Evolutionary conservation across 2,797 vertebrate genomes (phyloP).

Genomic region (Podargus strigoides): DNA sequence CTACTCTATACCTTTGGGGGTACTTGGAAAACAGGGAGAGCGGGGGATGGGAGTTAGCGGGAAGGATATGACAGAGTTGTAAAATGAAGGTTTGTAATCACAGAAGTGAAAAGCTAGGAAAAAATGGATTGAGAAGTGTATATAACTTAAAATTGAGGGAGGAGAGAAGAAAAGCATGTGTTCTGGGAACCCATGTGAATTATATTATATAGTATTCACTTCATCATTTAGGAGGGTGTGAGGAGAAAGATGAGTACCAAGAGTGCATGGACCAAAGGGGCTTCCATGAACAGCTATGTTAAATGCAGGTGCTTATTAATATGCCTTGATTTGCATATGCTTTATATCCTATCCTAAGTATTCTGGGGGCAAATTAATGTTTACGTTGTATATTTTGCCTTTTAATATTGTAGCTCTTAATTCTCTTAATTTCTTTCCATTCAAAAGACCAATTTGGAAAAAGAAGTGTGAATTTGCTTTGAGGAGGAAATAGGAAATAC

Average conservation of each 20-base stretch:
- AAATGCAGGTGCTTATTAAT: conserved; percentile 28
- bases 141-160: conserved; percentile 1
- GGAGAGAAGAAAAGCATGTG: background rate
- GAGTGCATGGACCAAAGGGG: background rate
- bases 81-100: conserved; percentile 39
- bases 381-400: conserved; percentile 12
- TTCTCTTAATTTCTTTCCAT: conserved; percentile 35
- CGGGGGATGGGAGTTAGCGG: background rate
- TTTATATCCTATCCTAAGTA: conserved; percentile 6
- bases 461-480: background rate
- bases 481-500: background rate
- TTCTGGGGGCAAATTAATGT: conserved; percentile 23
- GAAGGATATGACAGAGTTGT: background rate
- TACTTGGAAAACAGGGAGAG: background rate
- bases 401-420: conserved; percentile 10
- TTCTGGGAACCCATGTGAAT: background rate
- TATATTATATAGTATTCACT: background rate
- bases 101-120: conserved; percentile 4
- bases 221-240: background rate
- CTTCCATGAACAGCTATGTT: conserved; percentile 14
- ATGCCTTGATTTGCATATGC: conserved; percentile 5
- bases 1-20: conserved; percentile 39
- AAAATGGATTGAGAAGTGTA: background rate
- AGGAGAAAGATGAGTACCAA: background rate
- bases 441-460: conserved; percentile 4